These are phyloP conservation scores for Clarias macrocephalus DNA, from an alignment of 2,113 vertebrate genomes.

Conservation along the genomic window DNA sequence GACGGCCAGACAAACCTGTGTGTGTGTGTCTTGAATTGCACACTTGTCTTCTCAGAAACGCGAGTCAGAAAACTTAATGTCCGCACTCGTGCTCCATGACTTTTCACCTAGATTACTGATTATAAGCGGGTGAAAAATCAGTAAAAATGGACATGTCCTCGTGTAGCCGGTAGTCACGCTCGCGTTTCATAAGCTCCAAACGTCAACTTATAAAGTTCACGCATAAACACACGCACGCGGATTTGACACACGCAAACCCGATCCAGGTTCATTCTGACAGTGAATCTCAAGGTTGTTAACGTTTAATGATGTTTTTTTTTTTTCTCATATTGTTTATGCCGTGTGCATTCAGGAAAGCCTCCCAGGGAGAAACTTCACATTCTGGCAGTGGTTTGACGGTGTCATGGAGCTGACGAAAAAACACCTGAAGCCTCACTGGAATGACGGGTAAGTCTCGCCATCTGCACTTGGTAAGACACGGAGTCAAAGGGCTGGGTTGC, in stretches of 20 bases:
- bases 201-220: neutral
- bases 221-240: neutral
- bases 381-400: conserved; percentile 99
- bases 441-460: conserved; percentile 82
- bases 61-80: conserved; percentile 25
- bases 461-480: neutral
- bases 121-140: conserved; percentile 38
- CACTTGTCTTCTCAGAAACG: conserved; percentile 31
- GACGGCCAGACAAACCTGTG: neutral
- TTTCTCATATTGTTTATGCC: neutral
- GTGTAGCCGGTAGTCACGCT: conserved; percentile 19
- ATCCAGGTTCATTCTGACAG: neutral
- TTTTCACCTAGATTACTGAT: conserved; percentile 48
- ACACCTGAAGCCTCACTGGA: conserved; percentile 94
- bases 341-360: conserved; percentile 84
- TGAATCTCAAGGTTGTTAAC: neutral
- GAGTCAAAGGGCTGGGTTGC: neutral
- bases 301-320: neutral
- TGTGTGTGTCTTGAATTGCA: conserved; percentile 10
- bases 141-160: conserved; percentile 15
- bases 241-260: neutral
- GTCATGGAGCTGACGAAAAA: conserved; percentile 98
- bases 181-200: conserved; percentile 32
- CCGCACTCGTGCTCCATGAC: conserved; percentile 38
- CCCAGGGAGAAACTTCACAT: conserved; percentile 94